Percentiles rank a stretch among this genome's conserved stretches.
phyloP scores from a whole-genome alignment of 2,797 vertebrate species.

The Neopelma chrysocephalum region DNA sequence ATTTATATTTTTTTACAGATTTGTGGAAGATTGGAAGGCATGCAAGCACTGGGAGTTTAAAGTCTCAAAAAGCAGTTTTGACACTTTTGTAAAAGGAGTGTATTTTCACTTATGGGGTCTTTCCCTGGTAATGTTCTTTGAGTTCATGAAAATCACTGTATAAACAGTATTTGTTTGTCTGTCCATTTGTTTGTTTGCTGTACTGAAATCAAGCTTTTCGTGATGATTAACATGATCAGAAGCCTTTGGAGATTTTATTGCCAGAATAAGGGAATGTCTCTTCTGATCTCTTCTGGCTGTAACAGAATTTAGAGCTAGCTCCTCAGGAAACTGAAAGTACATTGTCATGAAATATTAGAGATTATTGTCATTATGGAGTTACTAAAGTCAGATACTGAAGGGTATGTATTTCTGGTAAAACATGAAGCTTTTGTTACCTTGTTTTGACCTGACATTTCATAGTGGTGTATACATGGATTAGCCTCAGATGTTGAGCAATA shows the following conservation, averaged over 20 bases:
- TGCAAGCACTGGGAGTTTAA: background rate
- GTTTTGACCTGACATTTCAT: background rate
- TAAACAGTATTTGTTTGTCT: background rate
- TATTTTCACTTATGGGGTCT: background rate
- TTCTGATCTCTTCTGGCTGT: background rate
- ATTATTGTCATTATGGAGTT: background rate
- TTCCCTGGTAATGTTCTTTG: background rate
- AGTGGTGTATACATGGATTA: background rate
- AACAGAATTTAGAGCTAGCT: background rate
- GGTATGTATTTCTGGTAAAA: background rate
- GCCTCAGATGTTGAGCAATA: background rate
- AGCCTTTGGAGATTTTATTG: background rate
- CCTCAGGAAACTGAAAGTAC: background rate
- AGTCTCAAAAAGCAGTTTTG: background rate
- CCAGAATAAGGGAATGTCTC: background rate
- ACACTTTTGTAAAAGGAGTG: background rate
- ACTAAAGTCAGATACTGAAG: background rate
- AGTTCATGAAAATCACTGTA: background rate
- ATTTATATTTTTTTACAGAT: background rate
- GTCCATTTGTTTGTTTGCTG: background rate
- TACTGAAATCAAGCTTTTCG: background rate
- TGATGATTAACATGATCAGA: background rate
- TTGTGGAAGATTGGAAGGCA: background rate
- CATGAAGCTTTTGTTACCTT: background rate
- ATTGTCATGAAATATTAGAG: background rate